Evolutionary conservation across 2,113 vertebrate species (phyloP).

Genomic region (Indicator maculatus): DNA sequence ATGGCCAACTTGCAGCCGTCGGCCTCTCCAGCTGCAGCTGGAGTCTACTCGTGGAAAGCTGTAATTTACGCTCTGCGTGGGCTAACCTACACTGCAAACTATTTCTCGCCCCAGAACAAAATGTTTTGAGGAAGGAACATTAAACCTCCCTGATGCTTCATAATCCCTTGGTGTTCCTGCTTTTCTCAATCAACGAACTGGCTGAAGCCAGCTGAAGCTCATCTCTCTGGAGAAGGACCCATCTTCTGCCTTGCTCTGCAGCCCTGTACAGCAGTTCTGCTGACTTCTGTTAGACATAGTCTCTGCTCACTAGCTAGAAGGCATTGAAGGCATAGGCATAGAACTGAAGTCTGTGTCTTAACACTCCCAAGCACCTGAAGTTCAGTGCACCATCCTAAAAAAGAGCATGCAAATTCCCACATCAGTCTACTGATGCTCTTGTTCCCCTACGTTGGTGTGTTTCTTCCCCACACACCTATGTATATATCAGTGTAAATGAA

Average conservation of each 20-base stretch:
- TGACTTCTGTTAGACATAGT: accelerated
- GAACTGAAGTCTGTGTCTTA: not conserved
- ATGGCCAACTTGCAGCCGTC: not conserved
- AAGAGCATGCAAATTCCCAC: not conserved
- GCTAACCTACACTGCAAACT: not conserved
- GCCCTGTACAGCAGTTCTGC: accelerated
- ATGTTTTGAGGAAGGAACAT: not conserved
- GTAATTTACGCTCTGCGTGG: accelerated
- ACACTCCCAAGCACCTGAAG: accelerated
- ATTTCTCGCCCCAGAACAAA: not conserved
- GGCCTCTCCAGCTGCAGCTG: not conserved
- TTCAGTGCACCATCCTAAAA: accelerated
- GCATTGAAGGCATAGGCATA: too few species aligned
- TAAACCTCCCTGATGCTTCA: not conserved
- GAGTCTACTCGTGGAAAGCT: too few species aligned
- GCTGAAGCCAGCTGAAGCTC: too few species aligned
- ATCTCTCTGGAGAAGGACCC: accelerated
- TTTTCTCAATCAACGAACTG: accelerated
- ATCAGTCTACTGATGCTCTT: accelerated
- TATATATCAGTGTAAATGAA: accelerated
- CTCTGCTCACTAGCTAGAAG: not conserved
- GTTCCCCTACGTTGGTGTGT: accelerated
- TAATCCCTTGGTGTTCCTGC: not conserved
- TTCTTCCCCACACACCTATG: accelerated
- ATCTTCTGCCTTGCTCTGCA: accelerated